phyloP scores from a whole-genome alignment of 2,888 invertebrate genomes.

The Griposia aprilina region DNA sequence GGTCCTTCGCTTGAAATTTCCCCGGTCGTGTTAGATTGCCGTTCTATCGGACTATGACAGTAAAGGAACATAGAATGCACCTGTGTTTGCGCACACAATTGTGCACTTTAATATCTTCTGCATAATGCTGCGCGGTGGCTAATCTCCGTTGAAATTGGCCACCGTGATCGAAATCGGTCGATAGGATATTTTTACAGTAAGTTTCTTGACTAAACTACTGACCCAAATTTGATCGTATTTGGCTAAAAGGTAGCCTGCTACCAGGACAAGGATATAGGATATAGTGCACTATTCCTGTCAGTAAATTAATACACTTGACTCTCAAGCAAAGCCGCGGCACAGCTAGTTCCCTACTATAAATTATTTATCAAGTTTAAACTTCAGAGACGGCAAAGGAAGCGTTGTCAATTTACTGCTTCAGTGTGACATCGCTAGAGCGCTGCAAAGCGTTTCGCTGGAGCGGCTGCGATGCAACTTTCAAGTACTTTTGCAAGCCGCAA shows the following conservation, averaged over 20 bases:
- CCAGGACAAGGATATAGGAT: neutral
- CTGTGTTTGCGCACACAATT: too few species aligned
- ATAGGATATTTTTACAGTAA: too few species aligned
- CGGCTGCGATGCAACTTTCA: constrained; percentile 39
- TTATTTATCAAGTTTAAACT: constrained; percentile 39
- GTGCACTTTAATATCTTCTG: too few species aligned
- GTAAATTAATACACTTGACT: neutral
- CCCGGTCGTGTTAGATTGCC: too few species aligned
- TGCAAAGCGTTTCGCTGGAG: constrained; percentile 27
- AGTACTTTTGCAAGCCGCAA: constrained; percentile 52
- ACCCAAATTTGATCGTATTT: neutral
- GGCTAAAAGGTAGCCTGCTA: too few species aligned
- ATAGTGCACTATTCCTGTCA: neutral
- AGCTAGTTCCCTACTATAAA: constrained; percentile 20
- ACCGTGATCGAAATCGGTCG: too few species aligned
- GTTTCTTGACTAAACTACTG: neutral
- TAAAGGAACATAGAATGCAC: too few species aligned
- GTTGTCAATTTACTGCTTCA: constrained; percentile 47
- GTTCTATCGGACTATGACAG: too few species aligned
- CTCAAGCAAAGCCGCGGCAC: neutral
- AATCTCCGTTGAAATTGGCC: too few species aligned
- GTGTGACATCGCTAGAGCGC: constrained; percentile 36
- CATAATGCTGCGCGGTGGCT: too few species aligned
- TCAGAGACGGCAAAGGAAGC: constrained; percentile 23
- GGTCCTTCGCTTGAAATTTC: too few species aligned